Percentiles rank a stretch among this genome's conserved stretches.
Conservation (phyloP, 2,113 vertebrate genomes). For the Mesocricetus auratus region DNA sequence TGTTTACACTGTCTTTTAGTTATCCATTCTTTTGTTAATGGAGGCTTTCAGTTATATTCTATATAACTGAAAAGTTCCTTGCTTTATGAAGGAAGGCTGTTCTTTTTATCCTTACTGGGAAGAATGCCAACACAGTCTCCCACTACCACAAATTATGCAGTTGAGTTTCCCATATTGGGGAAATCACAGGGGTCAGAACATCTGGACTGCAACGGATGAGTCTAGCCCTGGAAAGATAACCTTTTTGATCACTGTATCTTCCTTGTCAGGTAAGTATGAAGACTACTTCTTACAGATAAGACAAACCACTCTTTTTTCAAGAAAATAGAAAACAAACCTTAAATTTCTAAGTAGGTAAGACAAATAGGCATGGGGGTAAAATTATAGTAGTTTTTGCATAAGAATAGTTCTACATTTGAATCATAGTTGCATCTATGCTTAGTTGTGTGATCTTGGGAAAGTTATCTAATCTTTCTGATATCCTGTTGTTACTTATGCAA, state of each 20-base stretch:
- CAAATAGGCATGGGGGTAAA: not conserved
- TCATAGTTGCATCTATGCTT: not conserved
- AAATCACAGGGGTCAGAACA: not conserved
- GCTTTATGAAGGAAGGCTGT: not conserved
- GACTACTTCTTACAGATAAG: not conserved
- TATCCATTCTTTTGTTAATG: not conserved
- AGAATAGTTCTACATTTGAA: not conserved
- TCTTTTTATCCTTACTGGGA: not conserved
- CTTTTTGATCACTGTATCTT: not conserved
- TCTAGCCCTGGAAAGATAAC: not conserved
- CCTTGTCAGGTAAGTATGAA: not conserved
- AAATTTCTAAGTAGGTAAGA: conserved; percentile 36
- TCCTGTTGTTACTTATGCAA: not conserved
- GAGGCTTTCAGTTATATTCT: not conserved
- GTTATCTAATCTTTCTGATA: not conserved
- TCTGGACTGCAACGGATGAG: not conserved
- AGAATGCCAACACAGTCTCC: not conserved
- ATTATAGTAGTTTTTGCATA: conserved; percentile 3
- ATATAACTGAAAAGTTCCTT: not conserved
- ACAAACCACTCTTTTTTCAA: not conserved
- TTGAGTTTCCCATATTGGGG: not conserved
- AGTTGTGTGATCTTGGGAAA: not conserved
- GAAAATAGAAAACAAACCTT: conserved; percentile 28
- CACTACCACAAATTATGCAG: not conserved
- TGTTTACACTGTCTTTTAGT: not conserved